Base-by-base conservation (phyloP, 2,797 vertebrate species). In the Lerista edwardsae region DNA sequence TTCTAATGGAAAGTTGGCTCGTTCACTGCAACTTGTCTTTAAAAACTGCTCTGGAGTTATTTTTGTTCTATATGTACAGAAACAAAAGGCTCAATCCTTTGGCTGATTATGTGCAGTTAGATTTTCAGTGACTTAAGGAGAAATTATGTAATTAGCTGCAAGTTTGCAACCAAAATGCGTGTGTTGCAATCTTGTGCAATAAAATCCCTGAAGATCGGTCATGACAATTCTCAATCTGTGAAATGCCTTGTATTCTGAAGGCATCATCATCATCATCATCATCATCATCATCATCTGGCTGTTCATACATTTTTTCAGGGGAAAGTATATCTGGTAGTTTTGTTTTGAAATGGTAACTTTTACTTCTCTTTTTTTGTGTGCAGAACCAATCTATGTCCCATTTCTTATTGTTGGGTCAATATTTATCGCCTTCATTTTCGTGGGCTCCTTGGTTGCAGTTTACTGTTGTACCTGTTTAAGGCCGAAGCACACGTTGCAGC, bases 331-430 rank as follows among this genome's bases (percentile, higher is more conserved):
- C 4, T 77, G 21, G 51, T 55, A 55, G 51, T 55, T 55, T 55
- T 55, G 11, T 55, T 55, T 55, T 55, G 11, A 17, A 55, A 55
- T 55, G 14, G 14, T 55, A 17, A 55, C 2, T 9, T 39, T 47
- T 15, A 90, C 0, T 21, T 34, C 2, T 0, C 0, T 0, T 6
- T 25, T 7, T 86, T 90, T 84, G 85, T 68, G 11, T 69, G 34
- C 95, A 99, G 99, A 99, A 92, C 98, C 99, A 0, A 95, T 99
- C 93, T 99, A 99, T 27, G 97, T 99, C 41, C 99, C 99, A 1
- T 99, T 99, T 94, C 97, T 99, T 83, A 97, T 99, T 91, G 99
- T 99, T 39, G 98, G 98, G 73, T 98, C 98, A 86, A 99, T 99
- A 94, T 99, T 99, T 87, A 95, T 99, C 1, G 97, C 99, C n/a